These are phyloP conservation scores for Chamaea fasciata DNA, from an alignment of 2,113 vertebrate species.

Conservation along the genomic window DNA sequence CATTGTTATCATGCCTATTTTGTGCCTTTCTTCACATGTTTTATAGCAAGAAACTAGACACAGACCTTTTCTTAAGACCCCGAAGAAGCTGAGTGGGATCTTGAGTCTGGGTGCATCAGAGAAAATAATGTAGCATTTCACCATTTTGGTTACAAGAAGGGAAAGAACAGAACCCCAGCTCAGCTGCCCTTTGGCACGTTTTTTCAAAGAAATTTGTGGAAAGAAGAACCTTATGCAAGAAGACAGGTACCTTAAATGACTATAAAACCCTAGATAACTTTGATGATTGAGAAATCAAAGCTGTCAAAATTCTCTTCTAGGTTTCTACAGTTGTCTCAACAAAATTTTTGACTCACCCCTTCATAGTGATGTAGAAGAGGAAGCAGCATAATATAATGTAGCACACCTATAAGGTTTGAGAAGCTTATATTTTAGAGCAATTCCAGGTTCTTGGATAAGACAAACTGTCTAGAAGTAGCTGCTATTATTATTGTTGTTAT, in stretches of 20 bases:
- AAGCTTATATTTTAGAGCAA: neutral
- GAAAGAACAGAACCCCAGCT: neutral
- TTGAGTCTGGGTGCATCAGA: neutral
- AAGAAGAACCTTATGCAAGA: neutral
- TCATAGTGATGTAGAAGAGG: neutral
- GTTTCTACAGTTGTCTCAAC: neutral
- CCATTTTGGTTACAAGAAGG: neutral
- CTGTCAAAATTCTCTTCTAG: neutral
- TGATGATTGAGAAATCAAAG: neutral
- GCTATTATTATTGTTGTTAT: neutral
- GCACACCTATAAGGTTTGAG: neutral
- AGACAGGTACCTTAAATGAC: neutral
- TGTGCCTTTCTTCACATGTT: neutral
- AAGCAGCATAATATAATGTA: neutral
- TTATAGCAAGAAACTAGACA: neutral
- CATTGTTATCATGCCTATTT: neutral
- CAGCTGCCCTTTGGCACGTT: neutral
- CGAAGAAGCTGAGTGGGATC: neutral
- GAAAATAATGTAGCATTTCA: neutral
- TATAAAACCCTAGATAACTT: neutral
- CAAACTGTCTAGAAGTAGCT: neutral
- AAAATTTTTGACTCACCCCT: neutral
- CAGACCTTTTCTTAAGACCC: neutral
- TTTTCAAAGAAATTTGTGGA: neutral
- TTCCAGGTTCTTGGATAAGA: neutral